Evolutionary conservation across 1,140 invertebrate genomes (phyloP).

Genomic region (Drosophila cardini): DNA sequence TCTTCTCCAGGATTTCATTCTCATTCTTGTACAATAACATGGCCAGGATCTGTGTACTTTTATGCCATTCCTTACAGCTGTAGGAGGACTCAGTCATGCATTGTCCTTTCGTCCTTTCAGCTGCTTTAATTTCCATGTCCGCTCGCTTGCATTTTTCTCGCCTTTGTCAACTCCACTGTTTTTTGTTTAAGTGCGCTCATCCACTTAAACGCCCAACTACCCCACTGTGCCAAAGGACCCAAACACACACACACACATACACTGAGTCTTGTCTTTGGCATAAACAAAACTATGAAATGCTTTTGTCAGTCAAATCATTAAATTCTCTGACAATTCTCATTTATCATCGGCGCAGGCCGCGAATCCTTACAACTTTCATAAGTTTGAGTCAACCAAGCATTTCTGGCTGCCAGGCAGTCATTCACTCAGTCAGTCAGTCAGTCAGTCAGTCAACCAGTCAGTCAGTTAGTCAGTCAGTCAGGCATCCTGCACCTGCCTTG

Average conservation of each 20-base stretch:
- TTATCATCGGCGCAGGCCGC: slow-evolving; percentile 59
- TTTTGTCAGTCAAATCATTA: slow-evolving; percentile 80
- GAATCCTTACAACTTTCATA: slow-evolving; percentile 57
- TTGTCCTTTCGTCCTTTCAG: slow-evolving; percentile 54
- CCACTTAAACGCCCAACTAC: not conserved
- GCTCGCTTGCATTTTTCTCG: slow-evolving; percentile 50
- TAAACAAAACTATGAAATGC: slow-evolving; percentile 77
- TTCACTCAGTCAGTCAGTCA: slow-evolving; percentile 23
- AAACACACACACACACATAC: not conserved
- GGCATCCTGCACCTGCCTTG: slow-evolving; percentile 71
- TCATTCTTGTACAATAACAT: not conserved
- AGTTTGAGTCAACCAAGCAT: slow-evolving; percentile 51
- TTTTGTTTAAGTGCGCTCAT: slow-evolving; percentile 67
- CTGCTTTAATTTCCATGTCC: slow-evolving; percentile 55
- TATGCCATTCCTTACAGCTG: not conserved
- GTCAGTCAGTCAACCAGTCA: slow-evolving; percentile 35
- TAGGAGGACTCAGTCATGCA: slow-evolving; percentile 43
- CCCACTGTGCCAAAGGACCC: not conserved
- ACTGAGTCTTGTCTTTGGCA: slow-evolving; percentile 25
- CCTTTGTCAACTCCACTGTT: slow-evolving; percentile 52
- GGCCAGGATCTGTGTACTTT: not conserved
- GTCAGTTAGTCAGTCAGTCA: slow-evolving; percentile 41
- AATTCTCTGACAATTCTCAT: slow-evolving; percentile 73
- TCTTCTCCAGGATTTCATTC: not conserved
- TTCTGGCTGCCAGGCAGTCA: slow-evolving; percentile 27